Base-by-base conservation (phyloP, 30 jellyfish, hydroid and myxozoan genomes). In the Mastigias papua region DNA sequence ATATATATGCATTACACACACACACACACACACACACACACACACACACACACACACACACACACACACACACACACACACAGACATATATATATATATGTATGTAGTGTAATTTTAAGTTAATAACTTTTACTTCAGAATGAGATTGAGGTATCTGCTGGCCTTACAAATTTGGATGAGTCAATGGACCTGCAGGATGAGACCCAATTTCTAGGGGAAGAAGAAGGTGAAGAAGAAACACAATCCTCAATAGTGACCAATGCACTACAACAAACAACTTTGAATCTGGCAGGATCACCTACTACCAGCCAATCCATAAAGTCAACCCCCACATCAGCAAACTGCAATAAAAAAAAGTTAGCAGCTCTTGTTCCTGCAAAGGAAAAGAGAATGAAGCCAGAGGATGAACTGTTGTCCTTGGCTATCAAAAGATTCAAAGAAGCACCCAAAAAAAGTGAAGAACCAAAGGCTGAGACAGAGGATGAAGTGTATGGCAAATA, bases 351-450 rank as follows among this genome's bases (percentile, higher is more conserved):
- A 51, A 51, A 16, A 46, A 51, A 51, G 27, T 51, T 51, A 51
- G 67, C 67, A 51, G 67, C 23, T 10, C 67, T 51, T 51, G 67
- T 51, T 51, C 27, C 67, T 51, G 67, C 67, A 8, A 51, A 51
- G 27, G 67, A 51, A 21, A 8, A 51, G 17, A 51, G 67, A 21
- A 51, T 51, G 27, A 21, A 51, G 67, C 27, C 27, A 5, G 16
- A 51, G 27, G 67, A 51, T 51, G 67, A 51, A 23, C 27, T 51
- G 17, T 51, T 51, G 27, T 51, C 67, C 67, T 51, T 51, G 67
- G 67, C 67, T 2, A 51, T 51, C 23, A 5, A 8, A 51, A 10
- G 67, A 51, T 51, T 51, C 25, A 51, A 17, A 21, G 67, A 51
- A 10, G 23, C 67, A 51, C 67, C 67, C 2, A 51, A 10, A 51